Conservation (phyloP, 2,797 vertebrate species). For the Salarias fasciatus region DNA sequence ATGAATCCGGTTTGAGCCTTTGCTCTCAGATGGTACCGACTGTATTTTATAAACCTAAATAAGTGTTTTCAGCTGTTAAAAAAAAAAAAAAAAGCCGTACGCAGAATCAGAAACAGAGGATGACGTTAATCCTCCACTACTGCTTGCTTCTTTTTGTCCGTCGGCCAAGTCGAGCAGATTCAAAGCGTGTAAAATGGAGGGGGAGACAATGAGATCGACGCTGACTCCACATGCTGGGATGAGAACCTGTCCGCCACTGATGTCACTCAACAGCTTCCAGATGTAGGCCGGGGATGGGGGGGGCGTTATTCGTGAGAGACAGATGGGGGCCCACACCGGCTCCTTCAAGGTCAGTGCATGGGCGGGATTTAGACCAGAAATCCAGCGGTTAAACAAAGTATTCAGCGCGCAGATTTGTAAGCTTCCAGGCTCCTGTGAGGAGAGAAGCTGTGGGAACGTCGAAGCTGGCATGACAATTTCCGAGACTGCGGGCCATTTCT, state of each 20-base stretch:
- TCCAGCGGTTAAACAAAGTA: conserved; percentile 56
- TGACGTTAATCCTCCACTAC: conserved; percentile 43
- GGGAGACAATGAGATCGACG: conserved; percentile 45
- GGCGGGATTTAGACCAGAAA: conserved; percentile 46
- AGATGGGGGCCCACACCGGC: conserved; percentile 42
- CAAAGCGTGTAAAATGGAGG: conserved; percentile 47
- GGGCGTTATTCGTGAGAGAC: conserved; percentile 28
- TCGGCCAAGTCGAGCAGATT: conserved; percentile 53
- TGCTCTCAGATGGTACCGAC: conserved; percentile 18
- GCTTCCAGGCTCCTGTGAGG: conserved; percentile 41
- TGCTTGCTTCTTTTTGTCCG: conserved; percentile 40
- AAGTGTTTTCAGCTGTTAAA: conserved; percentile 15
- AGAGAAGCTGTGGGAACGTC: conserved; percentile 29
- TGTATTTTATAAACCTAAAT: conserved; percentile 26
- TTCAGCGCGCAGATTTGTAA: conserved; percentile 45
- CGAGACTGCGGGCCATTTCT: conserved; percentile 55
- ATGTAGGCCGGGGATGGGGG: conserved; percentile 59
- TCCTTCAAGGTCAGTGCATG: conserved; percentile 61
- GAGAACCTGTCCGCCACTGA: conserved; percentile 77
- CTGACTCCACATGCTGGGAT: conserved; percentile 69
- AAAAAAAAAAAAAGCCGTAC: conserved; percentile 20
- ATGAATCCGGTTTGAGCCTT: conserved; percentile 18
- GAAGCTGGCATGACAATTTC: conserved; percentile 54
- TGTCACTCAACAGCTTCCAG: conserved; percentile 84
- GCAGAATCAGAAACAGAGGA: conserved; percentile 52